Percentiles rank a stretch among this genome's conserved stretches.
These are phyloP conservation scores for Caradrina kadenii DNA, from an alignment of 2,888 invertebrate genomes.

Conservation along the genomic window DNA sequence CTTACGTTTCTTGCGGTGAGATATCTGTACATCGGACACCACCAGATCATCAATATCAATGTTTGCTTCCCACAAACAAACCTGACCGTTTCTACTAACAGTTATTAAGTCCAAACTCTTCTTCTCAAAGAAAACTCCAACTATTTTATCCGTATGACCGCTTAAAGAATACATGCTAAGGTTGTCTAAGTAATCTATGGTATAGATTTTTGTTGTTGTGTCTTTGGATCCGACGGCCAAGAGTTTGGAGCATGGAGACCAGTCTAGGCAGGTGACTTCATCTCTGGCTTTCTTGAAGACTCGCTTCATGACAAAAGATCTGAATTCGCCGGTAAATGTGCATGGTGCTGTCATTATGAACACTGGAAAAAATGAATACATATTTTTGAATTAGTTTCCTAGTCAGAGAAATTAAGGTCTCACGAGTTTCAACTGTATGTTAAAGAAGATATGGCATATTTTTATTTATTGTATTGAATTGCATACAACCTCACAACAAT, in stretches of 20 bases:
- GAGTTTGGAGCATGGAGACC: conserved; percentile 97
- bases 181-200: conserved; percentile 93
- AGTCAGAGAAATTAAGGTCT: not conserved
- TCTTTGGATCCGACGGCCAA: conserved; percentile 98
- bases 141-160: conserved; percentile 96
- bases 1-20: conserved; percentile 86
- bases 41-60: conserved; percentile 93
- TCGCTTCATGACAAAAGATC: conserved; percentile 96
- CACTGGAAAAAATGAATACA: conserved; percentile 86
- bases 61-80: conserved; percentile 96
- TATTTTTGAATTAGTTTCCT: not conserved
- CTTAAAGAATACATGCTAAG: conserved; percentile 94
- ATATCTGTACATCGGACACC: conserved; percentile 86
- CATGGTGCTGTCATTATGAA: conserved; percentile 97
- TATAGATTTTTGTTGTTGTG: conserved; percentile 95
- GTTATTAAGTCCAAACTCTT: conserved; percentile 96
- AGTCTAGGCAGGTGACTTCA: conserved; percentile 96
- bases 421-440: not conserved
- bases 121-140: conserved; percentile 96
- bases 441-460: not conserved
- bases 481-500: too few species aligned
- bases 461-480: too few species aligned
- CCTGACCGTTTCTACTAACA: conserved; percentile 95
- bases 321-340: conserved; percentile 94
- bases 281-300: conserved; percentile 96